Conservation (phyloP, 1,140 invertebrate genomes). For the Drosophila baimaii region DNA sequence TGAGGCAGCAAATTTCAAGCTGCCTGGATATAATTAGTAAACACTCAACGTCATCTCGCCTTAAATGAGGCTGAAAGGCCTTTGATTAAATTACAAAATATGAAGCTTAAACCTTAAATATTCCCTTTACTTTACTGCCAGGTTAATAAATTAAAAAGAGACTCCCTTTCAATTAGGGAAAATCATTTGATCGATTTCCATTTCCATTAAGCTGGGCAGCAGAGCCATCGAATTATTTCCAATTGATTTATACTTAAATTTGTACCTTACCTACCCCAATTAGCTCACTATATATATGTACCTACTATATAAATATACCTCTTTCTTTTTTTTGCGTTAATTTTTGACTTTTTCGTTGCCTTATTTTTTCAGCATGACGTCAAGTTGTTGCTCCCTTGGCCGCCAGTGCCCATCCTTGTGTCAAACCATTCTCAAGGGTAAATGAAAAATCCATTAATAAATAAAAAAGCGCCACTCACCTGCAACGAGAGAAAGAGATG, state of each 20-base stretch:
- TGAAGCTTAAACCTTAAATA: not conserved
- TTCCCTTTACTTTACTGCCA: not conserved
- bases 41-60: not conserved
- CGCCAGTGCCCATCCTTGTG: conserved; percentile 44
- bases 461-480: conserved; percentile 76
- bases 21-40: conserved; percentile 23
- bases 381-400: conserved; percentile 41
- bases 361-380: conserved; percentile 48
- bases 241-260: conserved; percentile 38
- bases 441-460: conserved; percentile 79
- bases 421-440: conserved; percentile 50
- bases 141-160: too few relatives aligned
- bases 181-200: conserved; percentile 23
- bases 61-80: not conserved
- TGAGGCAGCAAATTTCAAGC: conserved; percentile 35
- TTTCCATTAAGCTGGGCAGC: conserved; percentile 7
- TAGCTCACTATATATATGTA: conserved; percentile 2
- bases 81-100: not conserved
- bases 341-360: not conserved
- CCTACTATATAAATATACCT: conserved; percentile 1
- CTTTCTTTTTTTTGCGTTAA: conserved; percentile 24
- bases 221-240: conserved; percentile 35
- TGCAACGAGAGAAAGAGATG: conserved; percentile 55
- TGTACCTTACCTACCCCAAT: conserved; percentile 13
- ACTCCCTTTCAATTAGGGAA: conserved; percentile 6